phyloP scores from a whole-genome alignment of 2,797 vertebrate genomes.

The Aplochiton taeniatus region DNA sequence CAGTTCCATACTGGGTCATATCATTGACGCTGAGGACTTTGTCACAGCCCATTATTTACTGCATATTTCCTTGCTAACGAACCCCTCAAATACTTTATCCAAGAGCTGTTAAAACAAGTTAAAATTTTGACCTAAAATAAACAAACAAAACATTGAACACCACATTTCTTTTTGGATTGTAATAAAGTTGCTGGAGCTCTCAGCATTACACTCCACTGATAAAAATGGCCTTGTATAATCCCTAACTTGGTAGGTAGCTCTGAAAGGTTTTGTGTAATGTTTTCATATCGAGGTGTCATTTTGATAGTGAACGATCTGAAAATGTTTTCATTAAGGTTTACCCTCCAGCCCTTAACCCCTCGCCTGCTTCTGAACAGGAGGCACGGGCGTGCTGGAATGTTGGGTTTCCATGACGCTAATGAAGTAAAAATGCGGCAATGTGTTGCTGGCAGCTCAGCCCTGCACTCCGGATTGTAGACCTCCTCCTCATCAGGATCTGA shows the following conservation, averaged over 20 bases:
- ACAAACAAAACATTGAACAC: too few relatives aligned
- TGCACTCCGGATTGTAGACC: conserved; percentile 67
- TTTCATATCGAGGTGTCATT: conserved; percentile 60
- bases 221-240: not conserved
- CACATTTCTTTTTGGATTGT: too few relatives aligned
- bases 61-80: too few relatives aligned
- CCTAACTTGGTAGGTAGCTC: conserved; percentile 2
- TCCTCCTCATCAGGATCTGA: conserved; percentile 72
- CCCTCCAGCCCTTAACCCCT: conserved; percentile 34
- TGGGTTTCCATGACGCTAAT: conserved; percentile 80
- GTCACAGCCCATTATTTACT: too few relatives aligned
- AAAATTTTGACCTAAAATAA: too few relatives aligned
- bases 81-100: too few relatives aligned
- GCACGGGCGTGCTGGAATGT: conserved; percentile 64
- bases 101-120: too few relatives aligned
- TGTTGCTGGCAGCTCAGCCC: conserved; percentile 55
- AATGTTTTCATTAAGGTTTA: conserved; percentile 69
- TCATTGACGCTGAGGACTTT: too few relatives aligned
- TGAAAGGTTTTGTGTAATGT: conserved; percentile 23
- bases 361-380: conserved; percentile 60
- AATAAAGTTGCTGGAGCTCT: too few relatives aligned
- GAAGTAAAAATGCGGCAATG: conserved; percentile 76
- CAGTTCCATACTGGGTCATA: too few relatives aligned
- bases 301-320: conserved; percentile 54
- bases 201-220: too few relatives aligned